phyloP scores from a whole-genome alignment of 2,113 vertebrate genomes.

The Conger conger region DNA sequence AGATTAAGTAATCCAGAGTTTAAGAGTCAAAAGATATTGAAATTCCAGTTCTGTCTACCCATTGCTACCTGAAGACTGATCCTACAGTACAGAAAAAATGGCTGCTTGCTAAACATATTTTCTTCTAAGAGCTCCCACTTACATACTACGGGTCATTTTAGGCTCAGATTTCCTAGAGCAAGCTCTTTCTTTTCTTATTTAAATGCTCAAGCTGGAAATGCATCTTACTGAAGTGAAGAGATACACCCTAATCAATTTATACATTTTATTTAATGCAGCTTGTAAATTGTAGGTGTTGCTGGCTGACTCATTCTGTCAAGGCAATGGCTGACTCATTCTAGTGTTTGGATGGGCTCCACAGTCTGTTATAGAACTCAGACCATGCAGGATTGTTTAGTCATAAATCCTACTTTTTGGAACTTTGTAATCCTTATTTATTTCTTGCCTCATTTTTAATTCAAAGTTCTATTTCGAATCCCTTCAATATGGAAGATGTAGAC shows the following conservation, averaged over 20 bases:
- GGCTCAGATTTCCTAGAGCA: background rate
- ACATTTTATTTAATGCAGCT: background rate
- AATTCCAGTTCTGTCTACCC: too few relatives aligned
- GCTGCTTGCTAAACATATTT: background rate
- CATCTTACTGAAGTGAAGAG: background rate
- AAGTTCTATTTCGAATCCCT: background rate
- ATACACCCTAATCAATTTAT: background rate
- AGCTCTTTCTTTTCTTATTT: too few relatives aligned
- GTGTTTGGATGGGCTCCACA: too few relatives aligned
- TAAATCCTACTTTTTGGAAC: background rate
- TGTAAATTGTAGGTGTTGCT: background rate
- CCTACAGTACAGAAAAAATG: background rate
- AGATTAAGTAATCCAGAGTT: too few relatives aligned
- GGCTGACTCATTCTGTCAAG: too few relatives aligned
- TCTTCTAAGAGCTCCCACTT: background rate
- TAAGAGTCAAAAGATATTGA: too few relatives aligned
- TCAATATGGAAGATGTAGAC: background rate
- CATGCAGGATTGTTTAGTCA: background rate
- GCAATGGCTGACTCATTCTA: too few relatives aligned
- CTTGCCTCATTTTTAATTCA: background rate
- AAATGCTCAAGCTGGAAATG: background rate
- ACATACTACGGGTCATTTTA: background rate
- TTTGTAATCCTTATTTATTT: background rate
- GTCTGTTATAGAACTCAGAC: too few relatives aligned
- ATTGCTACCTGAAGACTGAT: background rate